These are phyloP conservation scores for Actinernus sp. DNA, from an alignment of 92 coral and sea anemone species.

Conservation along the genomic window DNA sequence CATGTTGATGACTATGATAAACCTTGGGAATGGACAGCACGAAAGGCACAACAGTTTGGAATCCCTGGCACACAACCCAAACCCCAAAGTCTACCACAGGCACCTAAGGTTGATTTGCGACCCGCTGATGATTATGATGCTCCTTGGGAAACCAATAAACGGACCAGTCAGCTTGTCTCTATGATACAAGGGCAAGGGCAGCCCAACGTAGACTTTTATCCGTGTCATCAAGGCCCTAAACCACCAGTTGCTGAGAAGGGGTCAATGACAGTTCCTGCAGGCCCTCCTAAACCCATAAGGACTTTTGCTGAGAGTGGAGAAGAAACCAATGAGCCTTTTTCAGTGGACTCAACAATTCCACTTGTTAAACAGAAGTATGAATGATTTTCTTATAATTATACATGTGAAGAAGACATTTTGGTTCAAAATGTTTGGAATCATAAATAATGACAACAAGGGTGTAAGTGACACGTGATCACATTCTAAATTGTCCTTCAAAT, in stretches of 20 bases:
- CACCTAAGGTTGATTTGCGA: conserved; percentile 67
- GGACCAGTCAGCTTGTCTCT: conserved; percentile 58
- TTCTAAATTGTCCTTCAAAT: too few relatives aligned
- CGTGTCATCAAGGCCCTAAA: too few relatives aligned
- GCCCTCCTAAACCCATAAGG: conserved; percentile 85
- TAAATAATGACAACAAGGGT: too few relatives aligned
- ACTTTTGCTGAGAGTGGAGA: conserved; percentile 12
- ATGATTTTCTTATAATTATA: background rate
- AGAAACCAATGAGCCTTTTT: conserved; percentile 1
- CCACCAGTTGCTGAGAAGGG: background rate
- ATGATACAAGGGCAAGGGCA: conserved; percentile 35
- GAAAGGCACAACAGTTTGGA: conserved; percentile 1
- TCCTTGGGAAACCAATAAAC: conserved; percentile 92
- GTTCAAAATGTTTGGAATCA: too few relatives aligned
- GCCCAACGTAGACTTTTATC: too few relatives aligned
- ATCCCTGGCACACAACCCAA: conserved; percentile 9
- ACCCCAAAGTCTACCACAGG: conserved; percentile 20
- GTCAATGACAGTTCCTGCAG: background rate
- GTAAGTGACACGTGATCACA: too few relatives aligned
- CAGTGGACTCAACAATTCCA: conserved; percentile 73
- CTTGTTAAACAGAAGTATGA: conserved; percentile 88
- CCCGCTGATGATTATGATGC: conserved; percentile 87
- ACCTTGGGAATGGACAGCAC: conserved; percentile 92
- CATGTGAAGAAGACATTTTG: too few relatives aligned
- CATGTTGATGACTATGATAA: conserved; percentile 89